These are phyloP conservation scores for Drosophila ezoana DNA, from an alignment of 2,888 invertebrate genomes.

Conservation along the genomic window DNA sequence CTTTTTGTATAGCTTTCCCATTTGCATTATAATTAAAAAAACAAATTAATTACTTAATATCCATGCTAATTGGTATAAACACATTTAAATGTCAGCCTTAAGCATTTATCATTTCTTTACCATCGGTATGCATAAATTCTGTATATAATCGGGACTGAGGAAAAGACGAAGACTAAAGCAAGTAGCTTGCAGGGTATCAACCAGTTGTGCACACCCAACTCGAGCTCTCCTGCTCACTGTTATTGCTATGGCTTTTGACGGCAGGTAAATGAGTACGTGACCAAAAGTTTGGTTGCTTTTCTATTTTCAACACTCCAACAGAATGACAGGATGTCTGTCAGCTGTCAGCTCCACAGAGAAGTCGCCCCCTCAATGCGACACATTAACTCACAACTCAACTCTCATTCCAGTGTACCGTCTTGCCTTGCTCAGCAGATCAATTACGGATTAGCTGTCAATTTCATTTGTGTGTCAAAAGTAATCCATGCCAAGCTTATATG, in stretches of 20 bases:
- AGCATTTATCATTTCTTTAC: no score
- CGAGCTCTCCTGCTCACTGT: not conserved
- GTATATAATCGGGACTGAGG: no score
- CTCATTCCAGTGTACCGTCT: not conserved
- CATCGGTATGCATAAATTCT: no score
- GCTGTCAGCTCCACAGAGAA: constrained; percentile 35
- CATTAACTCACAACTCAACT: not conserved
- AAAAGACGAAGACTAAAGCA: no score
- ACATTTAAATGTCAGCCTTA: no score
- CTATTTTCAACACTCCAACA: constrained; percentile 47
- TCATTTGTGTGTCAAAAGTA: constrained; percentile 59
- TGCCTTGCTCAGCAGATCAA: constrained; percentile 59
- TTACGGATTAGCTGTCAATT: constrained; percentile 77
- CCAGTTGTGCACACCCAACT: no score
- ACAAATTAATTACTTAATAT: no score
- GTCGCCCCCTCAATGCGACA: not conserved
- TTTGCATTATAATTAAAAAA: no score
- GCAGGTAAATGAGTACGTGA: constrained; percentile 38
- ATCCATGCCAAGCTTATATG: constrained; percentile 55
- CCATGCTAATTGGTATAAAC: no score
- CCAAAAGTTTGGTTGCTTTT: constrained; percentile 37
- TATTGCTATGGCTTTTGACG: not conserved
- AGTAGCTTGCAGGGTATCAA: not conserved
- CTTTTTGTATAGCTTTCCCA: no score
- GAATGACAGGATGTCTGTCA: constrained; percentile 58